Evolutionary conservation across 2,888 invertebrate genomes (phyloP).

Genomic region (Serrognathus titanus): DNA sequence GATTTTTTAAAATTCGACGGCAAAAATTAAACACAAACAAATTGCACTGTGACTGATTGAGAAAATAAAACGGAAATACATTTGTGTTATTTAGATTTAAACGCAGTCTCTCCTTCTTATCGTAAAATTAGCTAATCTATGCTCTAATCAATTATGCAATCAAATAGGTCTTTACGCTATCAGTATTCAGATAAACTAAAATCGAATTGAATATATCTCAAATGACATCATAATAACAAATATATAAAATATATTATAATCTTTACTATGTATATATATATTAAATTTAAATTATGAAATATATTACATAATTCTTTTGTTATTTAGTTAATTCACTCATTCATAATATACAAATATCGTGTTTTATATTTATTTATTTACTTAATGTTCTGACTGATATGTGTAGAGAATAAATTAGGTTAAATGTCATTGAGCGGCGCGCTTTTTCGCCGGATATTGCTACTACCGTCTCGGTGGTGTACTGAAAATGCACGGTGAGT

Average conservation of each 20-base stretch:
- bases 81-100: conserved; percentile 1
- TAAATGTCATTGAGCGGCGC: conserved; percentile 14
- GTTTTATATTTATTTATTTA: background rate
- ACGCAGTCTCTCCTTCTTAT: background rate
- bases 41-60: background rate
- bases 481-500: too few species aligned
- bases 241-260: conserved; percentile 34
- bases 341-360: conserved; percentile 4
- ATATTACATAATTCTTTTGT: conserved; percentile 18
- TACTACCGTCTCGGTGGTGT: too few species aligned
- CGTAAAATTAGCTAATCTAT: too few species aligned
- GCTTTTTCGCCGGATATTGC: too few species aligned
- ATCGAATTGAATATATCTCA: conserved; percentile 29
- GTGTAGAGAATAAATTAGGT: conserved; percentile 7
- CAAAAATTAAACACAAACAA: background rate
- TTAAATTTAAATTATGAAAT: conserved; percentile 33
- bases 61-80: background rate
- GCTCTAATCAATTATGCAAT: background rate
- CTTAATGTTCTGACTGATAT: conserved; percentile 6
- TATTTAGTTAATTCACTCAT: background rate
- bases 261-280: conserved; percentile 21
- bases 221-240: conserved; percentile 22
- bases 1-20: background rate
- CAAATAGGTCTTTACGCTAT: conserved; percentile 2
- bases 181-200: conserved; percentile 6